Evolutionary conservation across 2,797 vertebrate genomes (phyloP), one percentile per base, ranked within the genome.

Genomic region (Telmatherina bonti): DNA sequence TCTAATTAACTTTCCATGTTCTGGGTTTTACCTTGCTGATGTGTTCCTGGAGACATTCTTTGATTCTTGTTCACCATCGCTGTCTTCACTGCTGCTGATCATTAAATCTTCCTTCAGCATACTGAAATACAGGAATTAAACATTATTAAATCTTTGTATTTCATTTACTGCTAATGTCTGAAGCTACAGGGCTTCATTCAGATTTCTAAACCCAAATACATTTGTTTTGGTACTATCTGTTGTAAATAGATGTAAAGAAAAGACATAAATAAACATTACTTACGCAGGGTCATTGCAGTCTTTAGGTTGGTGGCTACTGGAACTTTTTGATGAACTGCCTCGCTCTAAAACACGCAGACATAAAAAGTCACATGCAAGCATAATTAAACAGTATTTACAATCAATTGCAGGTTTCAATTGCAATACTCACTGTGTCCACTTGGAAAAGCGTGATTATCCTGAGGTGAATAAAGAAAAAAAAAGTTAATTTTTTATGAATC

Each of bases 51-150:
- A 96, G 82, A 96, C 88, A 8, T 96, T 96, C 92, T 99, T 99
- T 88, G 96, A 94, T 20, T 97, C 97, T 90, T 98, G 97, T 84
- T 99, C 97, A 85, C 92, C 96, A 88, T 99, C 98, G 68, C 97
- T 99, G 89, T 99, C 98, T 92, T 99, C 98, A 56, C 97, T 98
- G 92, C 97, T 99, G 95, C 97, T 99, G 29, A 99, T 93, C 83
- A 96, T 98, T 88, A 99, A 94, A 91, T 99, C 98, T 87, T 99
- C 96, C 90, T 97, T 96, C 90, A 99, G 93, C 94, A 94, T 95
- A 76, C 97, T 98, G 70, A 92, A 70, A 74, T 43, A 79, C 10
- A 43, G 54, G 4, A 66, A 76, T n/a, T 7, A 77, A 65, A 64
- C 1, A 45, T 24, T 30, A 62, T 84, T 58, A 62, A 31, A 62